A percentile compares a stretch with the other conserved stretches of the same genome.
Evolutionary conservation across 2,888 invertebrate species (phyloP).

Genomic region (Platycheirus rosarum): DNA sequence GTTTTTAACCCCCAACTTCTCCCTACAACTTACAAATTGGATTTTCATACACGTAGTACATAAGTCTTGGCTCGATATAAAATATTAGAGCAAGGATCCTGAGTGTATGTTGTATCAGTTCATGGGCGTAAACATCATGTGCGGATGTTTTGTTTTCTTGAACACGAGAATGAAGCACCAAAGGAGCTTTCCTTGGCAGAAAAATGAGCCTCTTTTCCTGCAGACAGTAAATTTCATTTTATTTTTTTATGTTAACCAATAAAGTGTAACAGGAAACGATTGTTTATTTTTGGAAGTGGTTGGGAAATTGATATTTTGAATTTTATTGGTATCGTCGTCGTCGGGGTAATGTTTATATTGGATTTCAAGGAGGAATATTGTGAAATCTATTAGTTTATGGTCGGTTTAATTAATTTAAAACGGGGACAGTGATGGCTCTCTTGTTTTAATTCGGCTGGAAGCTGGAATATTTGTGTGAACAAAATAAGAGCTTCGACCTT

Average conservation of each 20-base stretch:
- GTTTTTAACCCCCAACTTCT: not conserved
- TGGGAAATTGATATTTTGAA: conserved; percentile 32
- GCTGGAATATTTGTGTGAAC: too few species aligned
- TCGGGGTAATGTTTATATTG: conserved; percentile 17
- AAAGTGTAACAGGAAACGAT: conserved; percentile 2
- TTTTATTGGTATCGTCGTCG: conserved; percentile 29
- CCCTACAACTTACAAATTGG: conserved; percentile 26
- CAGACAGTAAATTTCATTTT: conserved; percentile 15
- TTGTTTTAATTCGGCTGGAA: too few species aligned
- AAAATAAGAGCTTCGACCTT: too few species aligned
- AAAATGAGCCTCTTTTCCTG: conserved; percentile 22
- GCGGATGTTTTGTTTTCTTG: conserved; percentile 10
- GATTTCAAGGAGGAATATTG: conserved; percentile 1
- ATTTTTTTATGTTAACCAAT: conserved; percentile 18
- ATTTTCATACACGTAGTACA: conserved; percentile 26
- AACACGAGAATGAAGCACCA: not conserved
- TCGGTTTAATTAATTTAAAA: conserved; percentile 1
- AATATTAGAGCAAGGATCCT: not conserved
- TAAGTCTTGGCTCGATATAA: not conserved
- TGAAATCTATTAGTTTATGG: not conserved
- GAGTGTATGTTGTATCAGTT: not conserved
- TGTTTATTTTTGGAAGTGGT: conserved; percentile 25
- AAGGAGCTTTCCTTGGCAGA: conserved; percentile 4
- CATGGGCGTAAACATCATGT: conserved; percentile 16
- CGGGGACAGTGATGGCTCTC: too few species aligned